Evolutionary conservation across 1,140 invertebrate species (phyloP).

Genomic region (Palaemon carinicauda): DNA sequence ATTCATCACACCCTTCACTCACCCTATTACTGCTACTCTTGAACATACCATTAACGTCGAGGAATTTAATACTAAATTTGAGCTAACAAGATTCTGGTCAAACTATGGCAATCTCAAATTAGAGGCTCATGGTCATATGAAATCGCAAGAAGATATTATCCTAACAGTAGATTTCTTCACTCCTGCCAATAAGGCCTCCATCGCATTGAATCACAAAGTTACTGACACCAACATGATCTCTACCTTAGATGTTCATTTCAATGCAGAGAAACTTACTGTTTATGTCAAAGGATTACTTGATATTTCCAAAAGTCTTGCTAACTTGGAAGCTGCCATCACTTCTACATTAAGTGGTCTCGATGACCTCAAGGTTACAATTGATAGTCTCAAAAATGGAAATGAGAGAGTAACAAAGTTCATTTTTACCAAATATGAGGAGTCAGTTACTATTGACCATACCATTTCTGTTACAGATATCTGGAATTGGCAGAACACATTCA

Average conservation of each 20-base stretch:
- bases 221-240: not conserved
- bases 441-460: not conserved
- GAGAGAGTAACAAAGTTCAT: not conserved
- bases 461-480: not conserved
- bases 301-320: not conserved
- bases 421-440: not conserved
- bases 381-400: not conserved
- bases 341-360: not conserved
- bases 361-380: not conserved
- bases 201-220: not conserved
- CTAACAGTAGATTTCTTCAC: not conserved
- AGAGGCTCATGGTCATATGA: not conserved
- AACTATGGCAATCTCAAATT: not conserved
- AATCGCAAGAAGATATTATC: not conserved
- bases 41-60: not conserved
- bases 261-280: not conserved
- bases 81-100: not conserved
- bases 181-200: not conserved
- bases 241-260: not conserved
- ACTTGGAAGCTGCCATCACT: not conserved
- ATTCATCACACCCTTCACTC: slow-evolving; percentile 2
- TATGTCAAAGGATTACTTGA: not conserved
- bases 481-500: not conserved
- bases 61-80: not conserved
- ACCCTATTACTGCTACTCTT: not conserved